phyloP scores from a whole-genome alignment of 2,888 invertebrate species.

The Panopea generosa region DNA sequence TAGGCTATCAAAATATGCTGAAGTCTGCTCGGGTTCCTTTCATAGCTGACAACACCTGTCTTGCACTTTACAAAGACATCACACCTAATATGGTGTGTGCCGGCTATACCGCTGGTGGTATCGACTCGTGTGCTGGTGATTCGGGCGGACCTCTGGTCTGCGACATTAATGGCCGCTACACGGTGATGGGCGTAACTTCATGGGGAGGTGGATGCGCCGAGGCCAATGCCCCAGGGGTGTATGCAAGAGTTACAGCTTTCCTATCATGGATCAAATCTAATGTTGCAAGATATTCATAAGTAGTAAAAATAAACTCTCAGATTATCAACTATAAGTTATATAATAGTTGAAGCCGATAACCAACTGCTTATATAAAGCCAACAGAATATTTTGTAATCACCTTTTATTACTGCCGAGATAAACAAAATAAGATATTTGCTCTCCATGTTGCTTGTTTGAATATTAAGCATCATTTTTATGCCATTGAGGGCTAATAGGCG shows the following conservation, averaged over 20 bases:
- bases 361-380: too few species aligned
- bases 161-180: constrained; percentile 79
- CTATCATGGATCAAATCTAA: constrained; percentile 67
- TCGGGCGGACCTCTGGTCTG: constrained; percentile 94
- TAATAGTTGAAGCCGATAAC: too few species aligned
- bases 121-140: constrained; percentile 93
- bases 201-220: constrained; percentile 81
- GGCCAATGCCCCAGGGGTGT: constrained; percentile 80
- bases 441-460: too few species aligned
- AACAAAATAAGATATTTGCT: too few species aligned
- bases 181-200: constrained; percentile 80
- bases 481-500: too few species aligned
- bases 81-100: constrained; percentile 93
- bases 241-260: constrained; percentile 73
- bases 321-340: too few species aligned
- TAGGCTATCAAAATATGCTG: constrained; percentile 55
- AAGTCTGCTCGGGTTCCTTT: constrained; percentile 90
- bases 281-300: background rate
- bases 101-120: constrained; percentile 90
- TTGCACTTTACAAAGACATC: constrained; percentile 88
- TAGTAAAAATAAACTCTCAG: background rate
- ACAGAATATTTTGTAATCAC: too few species aligned
- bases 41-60: constrained; percentile 89
- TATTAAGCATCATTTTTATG: too few species aligned
- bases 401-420: too few species aligned